Evolutionary conservation across 2,113 vertebrate genomes (phyloP).

Genomic region (Xenopus laevis): DNA sequence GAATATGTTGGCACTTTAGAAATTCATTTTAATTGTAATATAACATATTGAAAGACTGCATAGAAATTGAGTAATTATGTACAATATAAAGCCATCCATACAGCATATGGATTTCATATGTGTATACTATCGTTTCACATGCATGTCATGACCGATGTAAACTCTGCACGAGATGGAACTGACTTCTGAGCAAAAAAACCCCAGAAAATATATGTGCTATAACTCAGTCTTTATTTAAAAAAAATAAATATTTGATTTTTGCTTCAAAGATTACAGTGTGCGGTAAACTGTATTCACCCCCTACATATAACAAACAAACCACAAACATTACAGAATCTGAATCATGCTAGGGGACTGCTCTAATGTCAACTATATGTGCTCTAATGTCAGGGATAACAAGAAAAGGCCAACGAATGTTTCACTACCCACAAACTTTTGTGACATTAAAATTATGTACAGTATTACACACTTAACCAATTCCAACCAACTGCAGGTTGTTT

Average conservation of each 20-base stretch:
- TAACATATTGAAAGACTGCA: no score
- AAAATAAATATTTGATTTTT: neutral
- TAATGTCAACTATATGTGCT: neutral
- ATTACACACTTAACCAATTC: neutral
- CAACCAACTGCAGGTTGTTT: neutral
- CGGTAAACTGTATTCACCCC: constrained; percentile 6
- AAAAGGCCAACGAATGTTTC: constrained; percentile 23
- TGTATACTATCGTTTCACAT: no score
- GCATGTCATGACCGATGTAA: no score
- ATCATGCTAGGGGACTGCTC: constrained; percentile 10
- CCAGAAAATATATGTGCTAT: no score
- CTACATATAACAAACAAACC: constrained; percentile 11
- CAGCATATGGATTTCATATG: no score
- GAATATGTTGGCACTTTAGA: no score
- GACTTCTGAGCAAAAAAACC: no score
- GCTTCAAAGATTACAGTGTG: neutral
- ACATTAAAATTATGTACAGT: neutral
- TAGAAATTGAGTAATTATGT: no score
- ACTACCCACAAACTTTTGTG: constrained; percentile 20
- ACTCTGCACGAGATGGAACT: no score
- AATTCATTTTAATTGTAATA: no score
- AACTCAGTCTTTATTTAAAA: neutral
- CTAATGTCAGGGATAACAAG: constrained; percentile 32
- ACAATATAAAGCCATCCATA: no score
- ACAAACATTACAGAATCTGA: constrained; percentile 28